Percentiles rank a stretch among this genome's conserved stretches.
Conservation (phyloP, 2,888 invertebrate genomes). For the Octodonta nipae region DNA sequence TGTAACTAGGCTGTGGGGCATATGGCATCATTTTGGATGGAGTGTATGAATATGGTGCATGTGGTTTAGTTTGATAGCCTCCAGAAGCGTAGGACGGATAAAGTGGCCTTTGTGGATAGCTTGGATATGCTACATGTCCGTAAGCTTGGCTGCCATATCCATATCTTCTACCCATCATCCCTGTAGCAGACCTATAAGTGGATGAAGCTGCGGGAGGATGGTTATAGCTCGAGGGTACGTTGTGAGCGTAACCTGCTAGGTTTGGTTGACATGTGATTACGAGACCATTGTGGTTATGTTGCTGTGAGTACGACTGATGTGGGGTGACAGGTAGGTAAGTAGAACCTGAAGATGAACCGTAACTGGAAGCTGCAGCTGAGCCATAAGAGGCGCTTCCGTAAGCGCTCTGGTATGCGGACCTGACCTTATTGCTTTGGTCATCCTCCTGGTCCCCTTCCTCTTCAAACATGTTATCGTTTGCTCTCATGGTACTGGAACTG, state of each 20-base stretch:
- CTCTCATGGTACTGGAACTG: conserved; percentile 6
- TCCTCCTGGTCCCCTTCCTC: conserved; percentile 6
- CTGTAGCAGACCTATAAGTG: conserved; percentile 14
- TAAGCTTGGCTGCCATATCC: conserved; percentile 9
- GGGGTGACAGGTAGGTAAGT: conserved; percentile 6
- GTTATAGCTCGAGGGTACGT: conserved; percentile 10
- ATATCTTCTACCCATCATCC: conserved; percentile 9
- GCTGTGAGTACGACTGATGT: conserved; percentile 12
- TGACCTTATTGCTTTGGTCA: conserved; percentile 7
- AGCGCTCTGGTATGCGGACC: conserved; percentile 6
- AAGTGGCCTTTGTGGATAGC: conserved; percentile 3
- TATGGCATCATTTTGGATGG: too few relatives aligned
- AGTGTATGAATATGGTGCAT: too few relatives aligned
- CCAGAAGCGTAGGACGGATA: too few relatives aligned
- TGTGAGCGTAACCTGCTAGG: conserved; percentile 31
- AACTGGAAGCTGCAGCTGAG: conserved; percentile 7
- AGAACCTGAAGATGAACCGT: conserved; percentile 5
- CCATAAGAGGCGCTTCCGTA: conserved; percentile 1
- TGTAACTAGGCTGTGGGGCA: background rate
- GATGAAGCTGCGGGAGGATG: conserved; percentile 6
- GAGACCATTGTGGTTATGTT: conserved; percentile 26
- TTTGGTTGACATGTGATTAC: conserved; percentile 36
- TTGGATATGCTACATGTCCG: conserved; percentile 9
- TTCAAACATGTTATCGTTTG: conserved; percentile 6
- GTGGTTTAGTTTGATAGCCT: too few relatives aligned